phyloP scores from a whole-genome alignment of 1,140 invertebrate species.

The Lethrus apterus region DNA sequence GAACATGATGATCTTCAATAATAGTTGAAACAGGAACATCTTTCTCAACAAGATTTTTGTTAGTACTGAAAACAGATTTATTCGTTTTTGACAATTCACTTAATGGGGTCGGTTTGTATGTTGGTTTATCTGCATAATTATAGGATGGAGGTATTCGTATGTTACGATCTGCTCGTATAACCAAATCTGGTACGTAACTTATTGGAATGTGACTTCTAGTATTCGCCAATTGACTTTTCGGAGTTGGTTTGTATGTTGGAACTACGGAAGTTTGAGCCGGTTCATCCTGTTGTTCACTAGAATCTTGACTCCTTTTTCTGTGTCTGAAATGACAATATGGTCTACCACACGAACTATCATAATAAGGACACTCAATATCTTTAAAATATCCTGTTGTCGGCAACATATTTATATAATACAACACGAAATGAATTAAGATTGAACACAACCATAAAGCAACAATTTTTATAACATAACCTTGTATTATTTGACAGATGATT shows the following conservation, averaged over 20 bases:
- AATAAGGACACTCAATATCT: conserved; percentile 75
- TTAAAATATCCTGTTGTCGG: conserved; percentile 80
- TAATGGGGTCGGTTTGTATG: conserved; percentile 38
- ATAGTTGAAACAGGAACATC: neutral
- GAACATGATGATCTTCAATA: conserved; percentile 3
- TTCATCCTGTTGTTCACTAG: neutral
- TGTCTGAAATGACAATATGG: conserved; percentile 87
- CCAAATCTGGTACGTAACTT: conserved; percentile 38
- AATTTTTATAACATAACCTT: too few species aligned
- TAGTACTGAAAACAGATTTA: neutral
- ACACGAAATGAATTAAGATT: too few species aligned
- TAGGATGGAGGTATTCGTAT: conserved; percentile 23
- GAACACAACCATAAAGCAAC: too few species aligned
- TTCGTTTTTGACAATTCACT: conserved; percentile 30
- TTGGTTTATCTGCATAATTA: conserved; percentile 27
- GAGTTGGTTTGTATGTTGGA: conserved; percentile 44
- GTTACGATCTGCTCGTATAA: conserved; percentile 26
- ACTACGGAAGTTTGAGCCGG: conserved; percentile 18
- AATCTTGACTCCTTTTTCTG: conserved; percentile 48
- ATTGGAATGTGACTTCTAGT: conserved; percentile 38
- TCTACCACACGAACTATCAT: conserved; percentile 68
- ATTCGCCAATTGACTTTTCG: conserved; percentile 37
- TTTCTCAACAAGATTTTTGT: conserved; percentile 14
- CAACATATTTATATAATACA: conserved; percentile 61
- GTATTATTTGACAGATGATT: too few species aligned